Evolutionary conservation across 2,888 invertebrate genomes (phyloP), one percentile per base, ranked within the genome.

Genomic region (Cactoblastis cactorum): DNA sequence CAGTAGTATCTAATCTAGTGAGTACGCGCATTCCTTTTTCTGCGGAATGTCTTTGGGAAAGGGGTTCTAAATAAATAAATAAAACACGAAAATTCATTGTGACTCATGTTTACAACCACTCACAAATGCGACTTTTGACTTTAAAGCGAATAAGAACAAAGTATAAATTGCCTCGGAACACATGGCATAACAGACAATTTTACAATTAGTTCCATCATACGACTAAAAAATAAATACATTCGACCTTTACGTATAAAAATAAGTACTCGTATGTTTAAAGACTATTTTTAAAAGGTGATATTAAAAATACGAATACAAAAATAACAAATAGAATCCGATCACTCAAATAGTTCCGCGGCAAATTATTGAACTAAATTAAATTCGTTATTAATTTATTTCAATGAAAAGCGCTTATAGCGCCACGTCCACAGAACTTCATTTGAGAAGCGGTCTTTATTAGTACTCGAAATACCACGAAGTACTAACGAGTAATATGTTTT

Each of bases 101-200:
- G 84, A 86, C 85, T 85, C 83, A 77, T 83, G 83, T 86, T 87
- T 84, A 87, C 80, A 86, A 86, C 84, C 83, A 83, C 82, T 82
- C 85, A 85, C 86, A 84, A 83, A 83, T 85, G 84, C 84, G 83
- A 78, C 78, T 67, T 74, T 82, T 82, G 76, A 81, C 76, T 80
- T 80, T 78, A 71, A 87, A 88, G 87, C 87, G 72, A 83, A 78
- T 76, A 74, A 71, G 80, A 83, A 77, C 75, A 80, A 81, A 80
- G 74, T 72, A 71, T 67, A 76, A 74, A 74, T 70, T 77, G 75
- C 83, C 80, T 79, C 74, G 76, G 70, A 69, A 79, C 76, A 77
- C 83, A 88, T 87, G 87, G 86, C 88, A 83, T 85, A 74, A 80
- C 75, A 81, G 73, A 79, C 74, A 74, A 71, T 76, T 70, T 71